phyloP scores from a whole-genome alignment of 1,140 invertebrate genomes.

The Saccostrea glomerata region DNA sequence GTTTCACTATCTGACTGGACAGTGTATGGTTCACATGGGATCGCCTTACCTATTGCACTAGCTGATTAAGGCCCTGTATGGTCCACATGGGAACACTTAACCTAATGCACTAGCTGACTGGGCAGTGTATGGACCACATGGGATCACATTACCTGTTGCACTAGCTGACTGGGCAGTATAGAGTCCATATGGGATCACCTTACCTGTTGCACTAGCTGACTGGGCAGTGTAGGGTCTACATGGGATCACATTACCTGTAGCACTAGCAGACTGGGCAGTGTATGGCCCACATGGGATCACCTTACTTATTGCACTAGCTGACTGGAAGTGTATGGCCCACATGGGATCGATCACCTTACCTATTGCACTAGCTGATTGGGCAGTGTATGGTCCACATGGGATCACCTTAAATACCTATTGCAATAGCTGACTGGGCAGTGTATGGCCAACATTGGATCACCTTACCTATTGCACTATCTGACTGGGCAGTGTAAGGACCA shows the following conservation, averaged over 20 bases:
- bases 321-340: slow-evolving; percentile 56
- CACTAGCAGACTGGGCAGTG: no score
- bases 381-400: slow-evolving; percentile 62
- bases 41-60: no score
- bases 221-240: slow-evolving; percentile 60
- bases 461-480: not conserved
- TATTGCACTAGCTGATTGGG: no score
- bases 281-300: slow-evolving; percentile 62
- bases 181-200: slow-evolving; percentile 59
- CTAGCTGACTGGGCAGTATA: slow-evolving; percentile 41
- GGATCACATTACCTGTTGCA: not conserved
- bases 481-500: slow-evolving; percentile 53
- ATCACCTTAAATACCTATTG: no score
- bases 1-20: not conserved
- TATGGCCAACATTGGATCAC: slow-evolving; percentile 61
- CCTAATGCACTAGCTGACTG: not conserved
- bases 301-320: not conserved
- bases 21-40: slow-evolving; percentile 62
- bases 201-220: not conserved
- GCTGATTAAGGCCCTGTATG: slow-evolving; percentile 26
- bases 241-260: slow-evolving; percentile 5
- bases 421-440: slow-evolving; percentile 5
- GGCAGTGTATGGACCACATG: slow-evolving; percentile 61
- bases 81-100: slow-evolving; percentile 57
- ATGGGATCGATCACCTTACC: slow-evolving; percentile 48